Evolutionary conservation across 2,888 invertebrate genomes (phyloP).

Genomic region (Strigamia crassipes): DNA sequence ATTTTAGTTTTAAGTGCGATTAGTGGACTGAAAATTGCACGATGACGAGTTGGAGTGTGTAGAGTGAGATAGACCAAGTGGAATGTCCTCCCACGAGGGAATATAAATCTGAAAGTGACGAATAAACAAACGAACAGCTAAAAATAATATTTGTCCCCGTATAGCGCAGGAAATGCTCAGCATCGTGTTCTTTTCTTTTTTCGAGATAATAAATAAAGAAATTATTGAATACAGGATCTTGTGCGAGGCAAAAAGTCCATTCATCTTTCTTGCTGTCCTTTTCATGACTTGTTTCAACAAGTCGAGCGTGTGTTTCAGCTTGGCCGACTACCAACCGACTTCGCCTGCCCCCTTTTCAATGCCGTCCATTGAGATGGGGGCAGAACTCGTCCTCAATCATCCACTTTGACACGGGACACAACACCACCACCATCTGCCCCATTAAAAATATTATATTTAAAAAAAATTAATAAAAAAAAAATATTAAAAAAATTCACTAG

Average conservation of each 20-base stretch:
- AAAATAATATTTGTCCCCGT: slow-evolving; percentile 16
- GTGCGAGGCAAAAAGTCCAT: neutral
- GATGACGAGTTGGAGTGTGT: neutral
- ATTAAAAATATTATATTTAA: neutral
- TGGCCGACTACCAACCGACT: slow-evolving; percentile 18
- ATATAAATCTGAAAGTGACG: neutral
- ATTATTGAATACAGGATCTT: neutral
- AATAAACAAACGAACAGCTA: slow-evolving; percentile 2
- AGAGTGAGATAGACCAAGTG: neutral
- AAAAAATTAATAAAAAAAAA: neutral
- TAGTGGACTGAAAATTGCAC: neutral
- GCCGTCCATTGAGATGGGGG: slow-evolving; percentile 22
- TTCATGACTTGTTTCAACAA: neutral
- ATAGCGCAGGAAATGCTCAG: neutral
- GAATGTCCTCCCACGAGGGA: neutral
- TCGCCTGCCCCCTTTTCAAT: neutral
- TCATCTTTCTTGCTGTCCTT: neutral
- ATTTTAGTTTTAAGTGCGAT: neutral
- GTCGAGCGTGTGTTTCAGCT: slow-evolving; percentile 21
- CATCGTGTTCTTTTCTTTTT: neutral
- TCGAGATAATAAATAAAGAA: neutral
- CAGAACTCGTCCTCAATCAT: neutral
- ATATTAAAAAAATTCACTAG: neutral
- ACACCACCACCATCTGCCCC: neutral
- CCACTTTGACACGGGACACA: slow-evolving; percentile 5